Base-by-base conservation (phyloP, 2,113 vertebrate genomes). In the Hippoglossus stenolepis region DNA sequence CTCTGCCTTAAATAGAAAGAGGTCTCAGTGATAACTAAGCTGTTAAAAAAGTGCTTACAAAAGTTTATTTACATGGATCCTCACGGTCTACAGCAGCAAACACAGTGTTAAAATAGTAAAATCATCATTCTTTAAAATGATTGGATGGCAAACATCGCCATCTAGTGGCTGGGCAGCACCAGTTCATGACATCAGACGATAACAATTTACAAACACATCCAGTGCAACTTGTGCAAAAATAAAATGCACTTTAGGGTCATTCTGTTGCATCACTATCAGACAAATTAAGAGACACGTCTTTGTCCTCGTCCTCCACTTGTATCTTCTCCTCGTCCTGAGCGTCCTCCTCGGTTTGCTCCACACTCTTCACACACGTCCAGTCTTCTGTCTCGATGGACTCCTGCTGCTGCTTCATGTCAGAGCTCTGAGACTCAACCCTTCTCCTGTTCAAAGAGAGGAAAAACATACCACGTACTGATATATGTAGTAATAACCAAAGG, bases 341-440 rank as follows among this genome's bases (percentile, higher is more conserved):
- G 4, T 63, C 65, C 11, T 11, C 47, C 14, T 73, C 47, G 12
- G 69, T 68, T 73, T 86, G 86, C 66, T 82, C 65, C 31, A n/a
- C 38, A 2, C 59, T 71, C 43, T 62, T 87, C 17, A 53, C 49
- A 80, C 75, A 61, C 4, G 31, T 95, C 65, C 95, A 93, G 63
- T 93, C 89, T 73, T 96, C 93, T 45, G 95, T 93, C 89, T 96
- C 95, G 51, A 93, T 90, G 61, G 64, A 77, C 83, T 97, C 95
- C 70, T 90, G 93, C 81, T 94, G 90, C 60, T 92, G 89, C 62
- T 90, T 89, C 65, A 89, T 85, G 47, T 94, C 94, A 49, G 91
- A 86, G 82, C 92, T 94, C n/a, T 85, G 87, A 74, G 90, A 85
- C 9, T 80, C 87, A 64, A 84, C 89, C 82, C 89, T 95, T 82